Evolutionary conservation across 2,888 invertebrate species (phyloP), one percentile per base, ranked within the genome.

Genomic region (Cyclophora albipunctata): DNA sequence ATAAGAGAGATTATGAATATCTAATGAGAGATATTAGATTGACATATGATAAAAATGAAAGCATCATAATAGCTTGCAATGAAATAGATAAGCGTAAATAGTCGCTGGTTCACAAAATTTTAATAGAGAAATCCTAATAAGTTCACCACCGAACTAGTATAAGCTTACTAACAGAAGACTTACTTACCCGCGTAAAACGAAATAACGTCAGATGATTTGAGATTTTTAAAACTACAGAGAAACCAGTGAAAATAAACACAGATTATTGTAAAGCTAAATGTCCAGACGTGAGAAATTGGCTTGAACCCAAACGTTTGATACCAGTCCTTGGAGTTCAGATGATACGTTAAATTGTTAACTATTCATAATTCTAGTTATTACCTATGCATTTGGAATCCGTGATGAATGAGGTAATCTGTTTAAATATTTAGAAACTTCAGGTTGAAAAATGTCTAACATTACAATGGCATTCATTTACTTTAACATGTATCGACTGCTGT

Each of bases 251-350:
- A 79, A 77, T 77, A 76, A 66, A 71, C 67, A 63, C 53, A 63
- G 64, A 70, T 72, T 66, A 71, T 70, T 74, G 69, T 69, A 67
- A 66, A 68, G 61, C 56, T 64, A 52, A 59, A 65, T 72, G 66
- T 72, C 75, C 76, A 78, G 72, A 70, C 71, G 61, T 66, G 59
- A 59, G 68, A 66, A 66, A 58, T 73, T 84, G 84, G 81, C 81
- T 45, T 33, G 2, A 3, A 5, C 71, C 81, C 83, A 80, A 68
- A 47, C 43, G 58, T 63, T 61, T 62, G 66, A 58, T 69, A 66
- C 64, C 60, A 68, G 75, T 75, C 81, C 81, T 81, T 81, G 81
- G 20, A 67, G 66, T 60, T 64, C 60, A 67, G 58, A 67, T 62
- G 67, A 66, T 57, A 60, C 53, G 65, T 66, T 60, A 67, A 64